These are phyloP conservation scores for Keiferia lycopersicella DNA, from an alignment of 2,888 invertebrate genomes.

Conservation along the genomic window DNA sequence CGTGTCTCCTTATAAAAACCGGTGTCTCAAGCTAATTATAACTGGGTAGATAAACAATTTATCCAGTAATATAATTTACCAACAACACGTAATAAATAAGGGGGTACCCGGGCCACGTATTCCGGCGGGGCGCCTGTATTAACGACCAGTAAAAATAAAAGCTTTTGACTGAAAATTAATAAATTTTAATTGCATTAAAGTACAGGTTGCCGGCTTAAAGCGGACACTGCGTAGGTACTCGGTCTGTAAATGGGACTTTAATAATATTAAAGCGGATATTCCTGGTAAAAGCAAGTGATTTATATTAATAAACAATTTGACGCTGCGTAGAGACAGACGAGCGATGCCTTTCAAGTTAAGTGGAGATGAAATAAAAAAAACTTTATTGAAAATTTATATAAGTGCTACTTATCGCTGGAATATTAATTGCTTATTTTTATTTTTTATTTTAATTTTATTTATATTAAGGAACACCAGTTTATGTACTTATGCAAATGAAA, in stretches of 20 bases:
- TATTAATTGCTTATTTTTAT: too few species aligned
- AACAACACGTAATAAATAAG: slow-evolving; percentile 36
- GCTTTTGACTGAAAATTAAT: slow-evolving; percentile 58
- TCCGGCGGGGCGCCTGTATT: slow-evolving; percentile 41
- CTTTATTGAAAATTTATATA: not conserved
- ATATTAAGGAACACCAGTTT: too few species aligned
- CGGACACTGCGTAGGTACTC: slow-evolving; percentile 42
- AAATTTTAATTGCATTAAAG: slow-evolving; percentile 65
- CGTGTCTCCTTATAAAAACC: not conserved
- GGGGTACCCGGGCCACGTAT: slow-evolving; percentile 31
- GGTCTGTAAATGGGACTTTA: slow-evolving; percentile 27
- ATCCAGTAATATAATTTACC: slow-evolving; percentile 18
- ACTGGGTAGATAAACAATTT: slow-evolving; percentile 17
- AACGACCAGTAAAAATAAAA: slow-evolving; percentile 57
- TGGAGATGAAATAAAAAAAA: not conserved
- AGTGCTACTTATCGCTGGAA: not conserved
- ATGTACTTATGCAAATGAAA: too few species aligned
- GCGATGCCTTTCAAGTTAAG: not conserved
- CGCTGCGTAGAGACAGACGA: slow-evolving; percentile 2
- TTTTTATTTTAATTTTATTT: too few species aligned
- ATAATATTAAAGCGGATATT: slow-evolving; percentile 34
- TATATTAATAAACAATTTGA: slow-evolving; percentile 18
- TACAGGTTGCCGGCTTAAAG: slow-evolving; percentile 54
- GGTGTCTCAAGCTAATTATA: slow-evolving; percentile 18
- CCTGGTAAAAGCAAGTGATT: slow-evolving; percentile 17